A percentile compares a stretch with the other conserved stretches of the same genome.
Conservation (phyloP, 2,797 vertebrate genomes). For the Propithecus deckenii region DNA sequence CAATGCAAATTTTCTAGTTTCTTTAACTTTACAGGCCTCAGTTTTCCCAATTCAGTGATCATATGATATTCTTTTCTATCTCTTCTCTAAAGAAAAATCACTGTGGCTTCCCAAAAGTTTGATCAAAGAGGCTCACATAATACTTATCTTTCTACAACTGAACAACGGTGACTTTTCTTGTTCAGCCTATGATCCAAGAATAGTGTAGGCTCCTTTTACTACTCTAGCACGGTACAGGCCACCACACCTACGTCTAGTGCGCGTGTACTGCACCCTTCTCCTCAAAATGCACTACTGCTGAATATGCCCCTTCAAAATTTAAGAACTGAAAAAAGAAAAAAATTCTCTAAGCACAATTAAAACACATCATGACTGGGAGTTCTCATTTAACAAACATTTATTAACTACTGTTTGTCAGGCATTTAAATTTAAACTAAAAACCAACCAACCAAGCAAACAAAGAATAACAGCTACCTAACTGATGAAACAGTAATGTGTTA, state of each 20-base stretch:
- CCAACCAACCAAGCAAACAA: neutral
- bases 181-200: neutral
- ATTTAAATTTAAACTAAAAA: constrained; percentile 29
- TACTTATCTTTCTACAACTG: neutral
- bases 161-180: neutral
- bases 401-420: neutral
- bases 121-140: neutral
- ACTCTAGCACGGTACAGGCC: neutral
- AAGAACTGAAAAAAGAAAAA: constrained; percentile 19
- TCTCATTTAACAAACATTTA: neutral
- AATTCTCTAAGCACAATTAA: neutral
- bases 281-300: neutral
- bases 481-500: neutral
- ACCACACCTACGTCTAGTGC: neutral
- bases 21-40: neutral
- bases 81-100: neutral
- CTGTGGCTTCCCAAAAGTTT: neutral
- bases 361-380: neutral
- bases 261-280: neutral
- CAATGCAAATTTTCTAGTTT: neutral
- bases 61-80: neutral
- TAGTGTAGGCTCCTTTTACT: neutral
- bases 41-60: neutral
- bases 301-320: neutral
- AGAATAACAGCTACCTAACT: neutral